Evolutionary conservation across 2,888 invertebrate genomes (phyloP).

Genomic region (Melanargia galathea): DNA sequence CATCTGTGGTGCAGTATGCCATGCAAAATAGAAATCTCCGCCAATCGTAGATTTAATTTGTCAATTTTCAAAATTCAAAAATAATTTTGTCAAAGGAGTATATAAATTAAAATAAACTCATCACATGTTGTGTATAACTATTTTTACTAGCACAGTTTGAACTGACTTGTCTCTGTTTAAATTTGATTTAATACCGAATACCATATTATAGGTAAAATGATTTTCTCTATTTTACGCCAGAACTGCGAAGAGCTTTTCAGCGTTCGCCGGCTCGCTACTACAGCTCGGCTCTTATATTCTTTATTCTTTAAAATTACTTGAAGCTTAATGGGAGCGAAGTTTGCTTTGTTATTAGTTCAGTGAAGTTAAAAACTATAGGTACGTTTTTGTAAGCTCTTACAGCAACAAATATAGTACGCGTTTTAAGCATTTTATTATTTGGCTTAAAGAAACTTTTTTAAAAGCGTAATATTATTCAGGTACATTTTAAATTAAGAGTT

Average conservation of each 20-base stretch:
- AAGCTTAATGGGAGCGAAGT: slow-evolving; percentile 28
- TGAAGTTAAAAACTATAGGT: slow-evolving; percentile 21
- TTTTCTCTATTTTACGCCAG: background rate
- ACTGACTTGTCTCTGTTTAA: background rate
- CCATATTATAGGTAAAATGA: background rate
- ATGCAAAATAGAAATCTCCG: no score
- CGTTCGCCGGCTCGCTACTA: background rate
- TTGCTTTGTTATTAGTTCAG: slow-evolving; percentile 32
- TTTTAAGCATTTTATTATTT: background rate
- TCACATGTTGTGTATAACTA: no score
- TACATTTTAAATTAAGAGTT: background rate
- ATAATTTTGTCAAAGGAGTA: no score
- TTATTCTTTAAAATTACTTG: slow-evolving; percentile 32
- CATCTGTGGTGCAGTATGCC: no score
- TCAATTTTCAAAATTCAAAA: no score
- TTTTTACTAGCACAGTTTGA: background rate
- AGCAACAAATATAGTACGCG: background rate
- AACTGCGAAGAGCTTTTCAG: background rate
- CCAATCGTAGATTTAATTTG: no score
- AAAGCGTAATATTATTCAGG: background rate
- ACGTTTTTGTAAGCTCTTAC: slow-evolving; percentile 22
- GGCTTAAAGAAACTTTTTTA: background rate
- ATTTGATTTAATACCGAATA: background rate
- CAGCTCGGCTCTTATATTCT: slow-evolving; percentile 29
- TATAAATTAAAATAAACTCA: no score